A percentile compares a stretch with the other conserved stretches of the same genome.
These are phyloP conservation scores for Vesta saturnalis DNA, from an alignment of 2,888 invertebrate species.

Conservation along the genomic window DNA sequence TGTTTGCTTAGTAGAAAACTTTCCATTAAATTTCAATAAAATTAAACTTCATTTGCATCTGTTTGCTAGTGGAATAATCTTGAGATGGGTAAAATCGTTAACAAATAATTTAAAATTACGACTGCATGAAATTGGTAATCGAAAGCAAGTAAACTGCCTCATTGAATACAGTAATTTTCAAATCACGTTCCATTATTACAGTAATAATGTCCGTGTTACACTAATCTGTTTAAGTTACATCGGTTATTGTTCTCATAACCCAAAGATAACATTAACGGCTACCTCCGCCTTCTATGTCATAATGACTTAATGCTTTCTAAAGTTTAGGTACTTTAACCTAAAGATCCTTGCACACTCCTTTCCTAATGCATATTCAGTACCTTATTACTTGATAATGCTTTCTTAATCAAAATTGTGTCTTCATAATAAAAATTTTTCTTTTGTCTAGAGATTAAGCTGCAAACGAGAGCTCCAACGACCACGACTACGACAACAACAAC, in stretches of 20 bases:
- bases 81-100: neutral
- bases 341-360: neutral
- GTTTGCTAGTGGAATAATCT: neutral
- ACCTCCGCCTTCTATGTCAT: neutral
- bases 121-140: neutral
- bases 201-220: conserved; percentile 4
- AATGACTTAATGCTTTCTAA: conserved; percentile 6
- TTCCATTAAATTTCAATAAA: neutral
- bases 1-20: too few species aligned
- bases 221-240: conserved; percentile 5
- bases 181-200: conserved; percentile 7
- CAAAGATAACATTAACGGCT: conserved; percentile 3
- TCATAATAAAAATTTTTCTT: neutral
- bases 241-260: conserved; percentile 4
- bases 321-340: neutral
- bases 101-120: conserved; percentile 6
- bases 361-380: conserved; percentile 4
- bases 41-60: neutral
- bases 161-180: conserved; percentile 4
- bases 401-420: neutral
- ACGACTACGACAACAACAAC: conserved; percentile 21
- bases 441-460: conserved; percentile 28
- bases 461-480: conserved; percentile 28
- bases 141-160: neutral
- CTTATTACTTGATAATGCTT: neutral